Evolutionary conservation across 2,113 vertebrate genomes (phyloP).

Genomic region (Cariama cristata): DNA sequence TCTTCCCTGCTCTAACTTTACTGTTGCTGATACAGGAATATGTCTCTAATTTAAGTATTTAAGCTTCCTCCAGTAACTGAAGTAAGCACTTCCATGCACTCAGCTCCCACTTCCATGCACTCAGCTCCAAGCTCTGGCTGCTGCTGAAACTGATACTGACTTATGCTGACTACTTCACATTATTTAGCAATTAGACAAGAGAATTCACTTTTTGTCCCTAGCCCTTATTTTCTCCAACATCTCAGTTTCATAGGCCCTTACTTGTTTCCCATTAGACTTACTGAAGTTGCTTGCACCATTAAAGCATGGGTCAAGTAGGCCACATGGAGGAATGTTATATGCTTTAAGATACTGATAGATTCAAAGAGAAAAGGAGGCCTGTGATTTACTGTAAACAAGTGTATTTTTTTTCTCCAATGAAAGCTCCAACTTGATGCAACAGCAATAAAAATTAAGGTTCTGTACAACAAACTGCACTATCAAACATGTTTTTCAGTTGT

Average conservation of each 20-base stretch:
- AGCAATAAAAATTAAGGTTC: constrained; percentile 10
- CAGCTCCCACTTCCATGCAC: rapidly evolving
- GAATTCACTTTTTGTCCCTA: neutral
- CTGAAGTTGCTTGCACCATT: neutral
- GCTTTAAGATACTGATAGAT: neutral
- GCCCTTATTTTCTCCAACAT: neutral
- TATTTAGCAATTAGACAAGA: neutral
- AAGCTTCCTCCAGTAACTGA: neutral
- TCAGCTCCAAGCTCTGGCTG: neutral
- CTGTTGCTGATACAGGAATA: neutral
- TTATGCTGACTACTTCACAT: neutral
- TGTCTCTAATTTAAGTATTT: neutral
- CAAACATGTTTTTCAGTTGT: neutral
- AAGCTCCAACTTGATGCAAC: constrained; percentile 7
- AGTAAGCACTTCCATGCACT: neutral
- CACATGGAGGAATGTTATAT: neutral
- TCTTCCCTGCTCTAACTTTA: neutral
- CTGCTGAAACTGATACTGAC: neutral
- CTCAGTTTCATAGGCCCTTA: neutral
- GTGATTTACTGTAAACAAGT: constrained; percentile 48
- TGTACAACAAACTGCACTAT: constrained; percentile 25
- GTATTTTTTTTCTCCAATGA: neutral
- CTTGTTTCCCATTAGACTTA: neutral
- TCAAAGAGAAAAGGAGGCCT: neutral
- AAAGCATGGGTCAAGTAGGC: neutral